A percentile compares a stretch with the other conserved stretches of the same genome.
Evolutionary conservation across 2,113 vertebrate species (phyloP).

Genomic region (Garra rufa): DNA sequence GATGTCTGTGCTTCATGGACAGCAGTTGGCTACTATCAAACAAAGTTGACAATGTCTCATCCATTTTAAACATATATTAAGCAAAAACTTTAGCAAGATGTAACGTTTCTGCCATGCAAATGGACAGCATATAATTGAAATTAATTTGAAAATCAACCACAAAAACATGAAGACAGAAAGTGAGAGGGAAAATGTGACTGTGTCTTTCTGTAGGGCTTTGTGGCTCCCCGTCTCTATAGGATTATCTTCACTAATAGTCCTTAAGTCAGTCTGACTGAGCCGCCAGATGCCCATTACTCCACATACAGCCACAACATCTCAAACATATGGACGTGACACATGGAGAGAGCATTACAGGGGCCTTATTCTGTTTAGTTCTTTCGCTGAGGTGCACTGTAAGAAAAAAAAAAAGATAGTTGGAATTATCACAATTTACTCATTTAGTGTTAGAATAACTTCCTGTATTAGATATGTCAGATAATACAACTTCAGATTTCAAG

Average conservation of each 20-base stretch:
- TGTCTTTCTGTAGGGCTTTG: constrained; percentile 49
- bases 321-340: constrained; percentile 34
- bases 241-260: constrained; percentile 77
- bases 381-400: no score
- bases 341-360: background rate
- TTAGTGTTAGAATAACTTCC: no score
- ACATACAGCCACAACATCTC: constrained; percentile 4
- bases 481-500: no score
- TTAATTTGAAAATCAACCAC: background rate
- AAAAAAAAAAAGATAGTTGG: no score
- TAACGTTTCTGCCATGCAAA: background rate
- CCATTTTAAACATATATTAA: background rate
- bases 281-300: constrained; percentile 52
- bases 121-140: background rate
- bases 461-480: no score
- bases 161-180: constrained; percentile 5
- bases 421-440: no score
- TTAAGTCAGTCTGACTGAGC: constrained; percentile 74
- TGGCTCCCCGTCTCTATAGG: constrained; percentile 60
- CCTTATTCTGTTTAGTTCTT: background rate
- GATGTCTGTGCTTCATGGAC: background rate
- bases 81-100: background rate
- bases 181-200: constrained; percentile 57
- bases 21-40: constrained; percentile 66
- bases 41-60: background rate